Conservation (phyloP, 2,113 vertebrate species). For the Salminus brasiliensis region DNA sequence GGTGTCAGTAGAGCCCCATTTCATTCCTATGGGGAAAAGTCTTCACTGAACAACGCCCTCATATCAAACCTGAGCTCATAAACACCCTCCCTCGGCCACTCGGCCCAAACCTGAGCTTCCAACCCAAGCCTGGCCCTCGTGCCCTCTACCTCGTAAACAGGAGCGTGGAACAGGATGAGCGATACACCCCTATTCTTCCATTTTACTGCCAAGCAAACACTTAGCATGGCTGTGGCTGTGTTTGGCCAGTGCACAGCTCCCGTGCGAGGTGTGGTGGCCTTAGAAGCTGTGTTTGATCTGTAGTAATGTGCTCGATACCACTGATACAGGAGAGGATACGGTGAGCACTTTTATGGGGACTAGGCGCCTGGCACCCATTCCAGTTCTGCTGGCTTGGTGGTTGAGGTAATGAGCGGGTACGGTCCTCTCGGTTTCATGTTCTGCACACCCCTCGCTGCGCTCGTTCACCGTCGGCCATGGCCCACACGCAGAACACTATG, state of each 20-base stretch:
- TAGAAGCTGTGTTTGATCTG: not conserved
- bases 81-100: not conserved
- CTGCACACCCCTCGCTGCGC: not conserved
- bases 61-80: not conserved
- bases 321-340: not conserved
- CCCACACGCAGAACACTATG: not conserved
- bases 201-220: constrained; percentile 44
- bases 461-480: not conserved
- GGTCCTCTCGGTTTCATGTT: not conserved
- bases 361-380: not conserved
- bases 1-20: no score
- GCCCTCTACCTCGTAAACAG: not conserved
- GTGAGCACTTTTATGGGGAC: not conserved
- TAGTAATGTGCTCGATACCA: not conserved
- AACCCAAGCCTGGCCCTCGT: not conserved
- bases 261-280: constrained; percentile 12
- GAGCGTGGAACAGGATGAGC: not conserved
- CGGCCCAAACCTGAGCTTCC: not conserved
- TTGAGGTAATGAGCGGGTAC: not conserved
- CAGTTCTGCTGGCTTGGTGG: not conserved
- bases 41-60: no score
- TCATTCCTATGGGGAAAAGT: no score
- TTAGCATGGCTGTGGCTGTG: not conserved
- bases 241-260: not conserved
- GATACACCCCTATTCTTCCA: constrained; percentile 18